Percentiles rank a stretch among this genome's conserved stretches.
These are phyloP conservation scores for Siphlonurus alternatus DNA, from an alignment of 2,888 invertebrate genomes.

Conservation along the genomic window DNA sequence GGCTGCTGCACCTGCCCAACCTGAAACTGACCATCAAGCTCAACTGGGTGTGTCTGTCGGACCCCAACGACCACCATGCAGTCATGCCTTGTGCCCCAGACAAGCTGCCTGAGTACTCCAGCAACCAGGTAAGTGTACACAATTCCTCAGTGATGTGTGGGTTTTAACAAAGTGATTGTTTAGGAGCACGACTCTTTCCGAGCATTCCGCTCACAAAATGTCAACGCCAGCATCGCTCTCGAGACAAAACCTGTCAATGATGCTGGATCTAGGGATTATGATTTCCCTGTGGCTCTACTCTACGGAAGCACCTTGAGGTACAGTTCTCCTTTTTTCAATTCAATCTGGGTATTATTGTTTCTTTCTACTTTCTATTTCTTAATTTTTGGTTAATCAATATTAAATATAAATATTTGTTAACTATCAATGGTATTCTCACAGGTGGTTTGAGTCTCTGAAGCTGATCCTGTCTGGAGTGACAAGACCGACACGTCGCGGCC, in stretches of 20 bases:
- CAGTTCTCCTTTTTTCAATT: no score
- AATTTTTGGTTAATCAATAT: no score
- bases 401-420: no score
- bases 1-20: constrained; percentile 78
- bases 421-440: no score
- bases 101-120: constrained; percentile 89
- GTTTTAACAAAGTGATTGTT: no score
- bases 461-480: constrained; percentile 78
- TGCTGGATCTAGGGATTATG: constrained; percentile 26
- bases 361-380: no score
- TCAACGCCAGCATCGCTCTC: constrained; percentile 59
- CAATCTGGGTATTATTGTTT: no score
- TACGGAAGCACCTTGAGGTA: constrained; percentile 82
- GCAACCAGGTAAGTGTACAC: constrained; percentile 51
- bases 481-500: constrained; percentile 82
- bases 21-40: constrained; percentile 68
- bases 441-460: constrained; percentile 92
- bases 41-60: constrained; percentile 81
- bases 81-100: constrained; percentile 93
- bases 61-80: constrained; percentile 89
- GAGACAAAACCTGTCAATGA: constrained; percentile 47
- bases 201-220: constrained; percentile 77
- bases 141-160: not conserved
- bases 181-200: constrained; percentile 88
- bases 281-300: constrained; percentile 56